A percentile compares a stretch with the other conserved stretches of the same genome.
Conservation (phyloP, 1,140 invertebrate species). For the Drosophila sturtevanti region DNA sequence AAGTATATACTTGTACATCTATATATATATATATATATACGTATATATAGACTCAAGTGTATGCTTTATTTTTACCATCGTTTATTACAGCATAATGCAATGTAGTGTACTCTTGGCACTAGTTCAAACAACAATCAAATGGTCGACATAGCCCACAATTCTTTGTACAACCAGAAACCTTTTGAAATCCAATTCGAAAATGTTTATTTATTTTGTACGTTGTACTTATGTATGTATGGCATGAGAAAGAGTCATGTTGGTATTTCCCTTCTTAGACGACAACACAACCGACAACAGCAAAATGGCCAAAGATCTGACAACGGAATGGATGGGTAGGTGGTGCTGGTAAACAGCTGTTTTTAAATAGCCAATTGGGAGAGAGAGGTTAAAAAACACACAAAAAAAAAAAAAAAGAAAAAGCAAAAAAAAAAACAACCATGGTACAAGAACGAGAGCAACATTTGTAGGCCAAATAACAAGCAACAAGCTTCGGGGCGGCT, state of each 20-base stretch:
- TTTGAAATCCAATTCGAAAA: slow-evolving; percentile 37
- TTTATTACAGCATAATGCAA: slow-evolving; percentile 62
- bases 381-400: neutral
- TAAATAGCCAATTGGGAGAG: slow-evolving; percentile 43
- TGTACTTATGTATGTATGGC: too few relatives aligned
- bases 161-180: slow-evolving; percentile 35
- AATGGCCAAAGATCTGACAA: neutral
- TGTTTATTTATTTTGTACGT: slow-evolving; percentile 43
- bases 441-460: slow-evolving; percentile 22
- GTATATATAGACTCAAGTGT: neutral
- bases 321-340: neutral
- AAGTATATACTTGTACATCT: too few relatives aligned
- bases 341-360: slow-evolving; percentile 55
- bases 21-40: too few relatives aligned
- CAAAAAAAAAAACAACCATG: slow-evolving; percentile 7
- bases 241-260: slow-evolving; percentile 31
- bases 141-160: slow-evolving; percentile 28
- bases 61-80: slow-evolving; percentile 64
- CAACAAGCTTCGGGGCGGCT: slow-evolving; percentile 63
- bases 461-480: slow-evolving; percentile 43
- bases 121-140: neutral
- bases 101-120: slow-evolving; percentile 24
- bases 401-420: slow-evolving; percentile 19
- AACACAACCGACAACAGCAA: neutral
- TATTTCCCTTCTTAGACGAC: slow-evolving; percentile 32